Evolutionary conservation across 2,113 vertebrate genomes (phyloP), one percentile per base, ranked within the genome.

Genomic region (Garra rufa): DNA sequence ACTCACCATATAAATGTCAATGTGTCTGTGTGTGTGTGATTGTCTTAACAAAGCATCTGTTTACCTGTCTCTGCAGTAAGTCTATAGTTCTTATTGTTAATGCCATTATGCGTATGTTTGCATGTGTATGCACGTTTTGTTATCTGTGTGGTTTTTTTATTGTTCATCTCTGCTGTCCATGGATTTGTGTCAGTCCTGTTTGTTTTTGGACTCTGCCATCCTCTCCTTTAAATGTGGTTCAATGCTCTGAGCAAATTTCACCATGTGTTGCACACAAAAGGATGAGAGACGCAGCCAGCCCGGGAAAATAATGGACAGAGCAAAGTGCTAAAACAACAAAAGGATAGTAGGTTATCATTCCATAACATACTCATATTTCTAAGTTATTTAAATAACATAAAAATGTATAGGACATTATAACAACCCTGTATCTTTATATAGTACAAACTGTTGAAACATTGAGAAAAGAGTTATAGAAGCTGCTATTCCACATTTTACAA

Each of bases 261-360:
- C 48, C 24, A 91, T 50, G 38, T 71, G 86, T 4, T 52, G 87
- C 43, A 94, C 59, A 6, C 91, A 19, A 81, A 88, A 89, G 0
- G 92, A 76, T 1, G 93, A 93, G 84, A 92, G 90, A 1, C 90
- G 90, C 6, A 94, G 28, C 90, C 93, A 92, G 82, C 91, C 91
- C 0, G 93, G 93, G 50, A 94, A 57, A n/a, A 95, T 69, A 11
- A 87, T 10, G 0, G 76, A 57, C 2, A 94, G 38, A 6, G 83
- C 91, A 2, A 38, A 6, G 26, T 87, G 86, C 94, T 94, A 89
- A 50, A 13, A 9, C 73, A 85, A 14, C 11, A 26, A n/a, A 34
- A 82, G 4, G 24, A 44, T 19, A 17, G 3, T 26, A 15, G 46
- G 24, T 48, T 30, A n/a, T 8, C 1, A 34, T 50, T 50, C 9